A percentile compares a stretch with the other conserved stretches of the same genome.
Conservation (phyloP, 2,113 vertebrate species). For the Carassius gibelio region DNA sequence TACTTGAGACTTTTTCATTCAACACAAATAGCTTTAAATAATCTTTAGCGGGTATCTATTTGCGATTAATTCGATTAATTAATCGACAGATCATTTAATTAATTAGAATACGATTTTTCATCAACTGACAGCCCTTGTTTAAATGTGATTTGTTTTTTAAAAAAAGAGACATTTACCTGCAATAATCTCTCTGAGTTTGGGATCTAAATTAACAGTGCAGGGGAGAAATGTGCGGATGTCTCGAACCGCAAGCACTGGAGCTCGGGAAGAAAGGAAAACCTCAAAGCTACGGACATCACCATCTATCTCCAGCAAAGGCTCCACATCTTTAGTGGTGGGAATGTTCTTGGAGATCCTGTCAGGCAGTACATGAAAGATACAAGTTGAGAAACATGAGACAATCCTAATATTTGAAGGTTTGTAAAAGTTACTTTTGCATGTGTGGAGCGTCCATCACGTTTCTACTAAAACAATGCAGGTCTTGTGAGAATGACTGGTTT, state of each 20-base stretch:
- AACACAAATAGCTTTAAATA: too few relatives aligned
- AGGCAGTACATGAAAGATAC: background rate
- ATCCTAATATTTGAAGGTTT: constrained; percentile 7
- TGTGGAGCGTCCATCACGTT: background rate
- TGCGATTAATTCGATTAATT: too few relatives aligned
- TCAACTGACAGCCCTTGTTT: background rate
- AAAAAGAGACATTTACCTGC: constrained; percentile 75
- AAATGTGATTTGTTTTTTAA: background rate
- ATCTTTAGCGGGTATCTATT: too few relatives aligned
- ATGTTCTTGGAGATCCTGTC: constrained; percentile 93
- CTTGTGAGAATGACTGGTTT: constrained; percentile 30
- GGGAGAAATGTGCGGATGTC: constrained; percentile 94
- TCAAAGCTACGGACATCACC: constrained; percentile 94
- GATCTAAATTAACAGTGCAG: constrained; percentile 96
- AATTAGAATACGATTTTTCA: too few relatives aligned
- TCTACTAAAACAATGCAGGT: constrained; percentile 34
- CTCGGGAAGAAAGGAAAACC: constrained; percentile 93
- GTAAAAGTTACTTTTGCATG: constrained; percentile 2
- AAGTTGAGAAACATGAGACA: constrained; percentile 9
- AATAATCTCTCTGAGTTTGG: constrained; percentile 95
- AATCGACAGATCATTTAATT: too few relatives aligned
- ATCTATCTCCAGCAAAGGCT: constrained; percentile 97
- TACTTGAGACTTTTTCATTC: too few relatives aligned
- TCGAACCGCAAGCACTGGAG: constrained; percentile 88
- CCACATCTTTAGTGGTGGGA: constrained; percentile 96